Percentiles rank a stretch among this genome's conserved stretches.
These are phyloP conservation scores for Philopotamus ludificatus DNA, from an alignment of 1,140 invertebrate species.

Conservation along the genomic window DNA sequence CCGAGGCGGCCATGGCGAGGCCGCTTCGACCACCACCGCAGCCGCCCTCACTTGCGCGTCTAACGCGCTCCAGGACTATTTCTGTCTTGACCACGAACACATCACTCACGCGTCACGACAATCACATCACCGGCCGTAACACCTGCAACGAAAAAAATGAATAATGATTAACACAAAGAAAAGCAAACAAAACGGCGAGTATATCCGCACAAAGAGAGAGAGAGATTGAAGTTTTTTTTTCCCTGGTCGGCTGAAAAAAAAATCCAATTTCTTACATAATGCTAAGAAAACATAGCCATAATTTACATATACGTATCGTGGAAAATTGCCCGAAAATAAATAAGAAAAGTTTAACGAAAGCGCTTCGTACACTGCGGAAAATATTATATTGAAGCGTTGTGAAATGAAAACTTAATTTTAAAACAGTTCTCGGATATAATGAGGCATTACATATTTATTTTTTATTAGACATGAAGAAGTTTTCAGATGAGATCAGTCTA, in stretches of 20 bases:
- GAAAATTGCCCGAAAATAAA: neutral
- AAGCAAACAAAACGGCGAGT: neutral
- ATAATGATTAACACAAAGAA: neutral
- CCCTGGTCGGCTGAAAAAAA: neutral
- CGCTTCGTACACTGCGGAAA: too few species aligned
- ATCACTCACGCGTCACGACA: conserved; percentile 14
- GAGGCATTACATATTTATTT: too few species aligned
- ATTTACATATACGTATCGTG: neutral
- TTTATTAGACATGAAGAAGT: too few species aligned
- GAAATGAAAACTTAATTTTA: neutral
- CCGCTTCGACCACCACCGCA: conserved; percentile 13
- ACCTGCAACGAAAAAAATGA: conserved; percentile 6
- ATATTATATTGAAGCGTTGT: too few species aligned
- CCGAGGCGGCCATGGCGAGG: conserved; percentile 45
- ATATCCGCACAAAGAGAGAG: neutral
- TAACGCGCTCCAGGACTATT: conserved; percentile 27
- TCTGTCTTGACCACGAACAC: conserved; percentile 11
- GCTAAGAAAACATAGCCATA: neutral
- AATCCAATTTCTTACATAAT: neutral
- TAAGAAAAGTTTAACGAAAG: neutral
- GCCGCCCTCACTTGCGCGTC: conserved; percentile 39
- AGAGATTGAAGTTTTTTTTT: neutral
- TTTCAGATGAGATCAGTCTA: too few species aligned
- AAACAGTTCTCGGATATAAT: too few species aligned
- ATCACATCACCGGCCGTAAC: neutral